Evolutionary conservation across 1,140 invertebrate genomes (phyloP).

Genomic region (Pemphigus obesinymphae): DNA sequence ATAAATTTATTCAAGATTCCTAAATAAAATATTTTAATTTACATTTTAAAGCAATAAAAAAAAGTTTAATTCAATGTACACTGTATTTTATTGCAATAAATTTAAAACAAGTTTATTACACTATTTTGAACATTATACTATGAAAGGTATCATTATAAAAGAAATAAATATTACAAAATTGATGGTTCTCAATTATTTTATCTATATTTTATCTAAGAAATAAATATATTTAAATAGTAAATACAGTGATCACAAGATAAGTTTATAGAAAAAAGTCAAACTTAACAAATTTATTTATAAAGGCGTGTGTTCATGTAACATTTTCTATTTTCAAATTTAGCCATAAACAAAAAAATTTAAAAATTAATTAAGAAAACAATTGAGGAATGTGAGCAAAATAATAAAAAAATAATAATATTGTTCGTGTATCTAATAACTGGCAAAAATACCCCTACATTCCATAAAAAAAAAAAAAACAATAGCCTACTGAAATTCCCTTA

Average conservation of each 20-base stretch:
- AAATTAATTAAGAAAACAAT: slow-evolving; percentile 4
- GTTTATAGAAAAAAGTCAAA: slow-evolving; percentile 24
- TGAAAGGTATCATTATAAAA: background rate
- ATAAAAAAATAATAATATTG: slow-evolving; percentile 17
- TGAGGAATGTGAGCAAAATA: slow-evolving; percentile 38
- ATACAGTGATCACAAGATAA: slow-evolving; percentile 36
- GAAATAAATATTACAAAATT: slow-evolving; percentile 36
- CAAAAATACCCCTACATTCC: slow-evolving; percentile 9
- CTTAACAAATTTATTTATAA: slow-evolving; percentile 28
- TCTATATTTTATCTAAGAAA: slow-evolving; percentile 24
- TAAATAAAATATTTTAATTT: too few relatives aligned
- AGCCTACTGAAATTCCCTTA: slow-evolving; percentile 28
- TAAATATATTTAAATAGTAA: slow-evolving; percentile 34
- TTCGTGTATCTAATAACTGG: slow-evolving; percentile 23
- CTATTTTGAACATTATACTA: slow-evolving; percentile 10
- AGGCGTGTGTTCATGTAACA: slow-evolving; percentile 23
- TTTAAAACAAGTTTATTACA: slow-evolving; percentile 19
- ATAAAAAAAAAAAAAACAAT: slow-evolving; percentile 17
- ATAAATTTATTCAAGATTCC: background rate
- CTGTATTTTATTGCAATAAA: slow-evolving; percentile 33
- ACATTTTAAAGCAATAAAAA: too few relatives aligned
- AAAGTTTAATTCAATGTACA: background rate
- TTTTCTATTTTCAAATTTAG: slow-evolving; percentile 26
- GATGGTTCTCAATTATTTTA: slow-evolving; percentile 12
- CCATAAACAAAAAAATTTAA: slow-evolving; percentile 7